Base-by-base conservation (phyloP, 2,113 vertebrate genomes). In the Anoplopoma fimbria region DNA sequence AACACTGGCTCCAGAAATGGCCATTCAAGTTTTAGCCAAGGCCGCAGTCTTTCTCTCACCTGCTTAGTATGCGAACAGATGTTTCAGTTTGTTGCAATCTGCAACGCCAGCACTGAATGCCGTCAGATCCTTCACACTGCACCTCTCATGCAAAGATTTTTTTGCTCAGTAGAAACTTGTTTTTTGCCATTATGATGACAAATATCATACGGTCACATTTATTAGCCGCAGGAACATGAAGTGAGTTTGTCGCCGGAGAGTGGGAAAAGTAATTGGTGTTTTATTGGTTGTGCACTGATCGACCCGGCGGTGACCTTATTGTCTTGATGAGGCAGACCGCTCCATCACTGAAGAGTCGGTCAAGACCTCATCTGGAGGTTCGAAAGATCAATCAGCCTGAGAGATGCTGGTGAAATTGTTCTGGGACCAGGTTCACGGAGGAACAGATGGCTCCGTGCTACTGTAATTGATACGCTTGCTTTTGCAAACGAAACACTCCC, bases 301-400 rank as follows among this genome's bases (percentile, higher is more conserved):
- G 70, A 89, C 74, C 62, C 19, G 1, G 63, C 12, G 4, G 60
- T 69, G 87, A 90, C 85, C 82, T 89, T 57, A 14, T 9, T 68
- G 69, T 80, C 69, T 74, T 13, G 4, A 31, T 25, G 36, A 76
- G 36, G 53, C 63, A 65, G 69, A 61, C 8, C 0, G 3, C 53
- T 89, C 87, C 68, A 67, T 87, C 81, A 67, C 67, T 12, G 36
- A 62, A 8, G 73, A 65, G 70, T 31, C 3, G 33, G 67, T 82
- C 73, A 67, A 61, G 82, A 75, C 81, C 84, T 88, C 61, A 83
- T 83, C 80, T 82, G 13, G 42, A 42, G 55, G 76, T 77, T 47
- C 0, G 3, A 71, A 49, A 74, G 81, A 89, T 91, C 90, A 85
- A 84, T 92, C 77, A 29, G 19, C 55, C 31, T 2, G 27, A 80